Base-by-base conservation (phyloP, 2,797 vertebrate species). In the Trematocara caparti region DNA sequence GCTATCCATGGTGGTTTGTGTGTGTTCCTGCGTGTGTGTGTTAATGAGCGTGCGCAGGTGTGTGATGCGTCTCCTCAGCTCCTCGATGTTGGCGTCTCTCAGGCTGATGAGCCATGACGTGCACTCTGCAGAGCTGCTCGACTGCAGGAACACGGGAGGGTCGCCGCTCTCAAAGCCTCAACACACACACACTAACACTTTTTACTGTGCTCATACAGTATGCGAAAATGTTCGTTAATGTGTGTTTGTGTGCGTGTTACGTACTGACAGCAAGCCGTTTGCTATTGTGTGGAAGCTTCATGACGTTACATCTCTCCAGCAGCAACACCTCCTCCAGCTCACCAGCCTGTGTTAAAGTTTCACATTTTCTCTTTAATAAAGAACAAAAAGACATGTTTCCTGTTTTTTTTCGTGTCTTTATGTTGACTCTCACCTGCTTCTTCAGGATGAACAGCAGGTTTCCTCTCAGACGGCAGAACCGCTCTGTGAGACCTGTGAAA, bases 391-490 rank as follows among this genome's bases (percentile, higher is more conserved):
- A 55, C 10, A 17, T 2, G 0, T 17, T 71, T 73, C 47, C 19
- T 4, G 17, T 0, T 0, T 45, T 6, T 9, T 1, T 27, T 7
- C 6, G 32, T 0, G 32, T 59, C 55, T 59, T n/a, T 36, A 36
- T 36, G 32, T 12, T 21, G 40, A 14, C 0, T 9, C 75, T 74
- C 32, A 86, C 84, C 84, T 78, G 55, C 14, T 78, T 81, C 36
- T 62, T 82, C 40, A 86, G 76, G 81, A 88, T 47, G 82, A 88
- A 86, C 30, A 88, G 76, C 66, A 88, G 34, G 82, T 88, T 86
- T 47, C 87, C 87, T 62, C 84, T 83, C 55, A 88, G 79, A 5
- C 84, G 84, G 7, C 87, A 88, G 13, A 88, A 88, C 32, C 15
- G 53, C 55, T 83, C 55, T 0, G 24, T 14, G 6, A 88, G 69